Evolutionary conservation across 2,113 vertebrate genomes (phyloP).

Genomic region (Hydropotes inermis): DNA sequence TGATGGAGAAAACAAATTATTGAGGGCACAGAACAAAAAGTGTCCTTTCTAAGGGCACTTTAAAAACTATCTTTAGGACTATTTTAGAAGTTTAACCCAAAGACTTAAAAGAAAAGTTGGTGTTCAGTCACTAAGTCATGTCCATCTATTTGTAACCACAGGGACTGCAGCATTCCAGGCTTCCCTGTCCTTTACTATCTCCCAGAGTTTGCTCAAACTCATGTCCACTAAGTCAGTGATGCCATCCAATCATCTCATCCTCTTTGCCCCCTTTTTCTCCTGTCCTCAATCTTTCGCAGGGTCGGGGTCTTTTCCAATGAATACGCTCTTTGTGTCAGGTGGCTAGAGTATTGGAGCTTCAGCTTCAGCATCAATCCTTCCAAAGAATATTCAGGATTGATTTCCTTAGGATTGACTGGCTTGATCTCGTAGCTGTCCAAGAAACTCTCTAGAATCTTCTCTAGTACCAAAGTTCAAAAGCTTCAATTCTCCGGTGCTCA

Average conservation of each 20-base stretch:
- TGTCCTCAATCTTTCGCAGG: neutral
- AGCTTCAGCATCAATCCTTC: neutral
- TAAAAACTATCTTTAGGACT: neutral
- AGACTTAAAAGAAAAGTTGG: neutral
- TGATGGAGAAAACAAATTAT: neutral
- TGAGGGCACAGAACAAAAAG: neutral
- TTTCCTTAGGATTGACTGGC: neutral
- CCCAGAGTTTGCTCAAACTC: neutral
- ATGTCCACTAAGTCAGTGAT: neutral
- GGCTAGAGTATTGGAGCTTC: neutral
- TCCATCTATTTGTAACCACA: neutral
- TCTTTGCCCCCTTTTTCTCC: neutral
- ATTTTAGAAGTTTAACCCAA: neutral
- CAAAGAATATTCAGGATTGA: neutral
- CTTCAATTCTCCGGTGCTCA: neutral
- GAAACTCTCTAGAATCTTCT: neutral
- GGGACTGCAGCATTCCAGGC: neutral
- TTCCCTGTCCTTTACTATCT: neutral
- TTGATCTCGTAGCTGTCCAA: neutral
- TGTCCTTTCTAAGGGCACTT: neutral
- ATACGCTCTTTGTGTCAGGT: neutral
- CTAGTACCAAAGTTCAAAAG: neutral
- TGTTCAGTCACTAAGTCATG: neutral
- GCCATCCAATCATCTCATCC: neutral
- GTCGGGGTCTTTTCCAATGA: neutral